Percentiles rank a stretch among this genome's conserved stretches.
phyloP scores from a whole-genome alignment of 2,888 invertebrate genomes.

The Acanthopleura granulata region DNA sequence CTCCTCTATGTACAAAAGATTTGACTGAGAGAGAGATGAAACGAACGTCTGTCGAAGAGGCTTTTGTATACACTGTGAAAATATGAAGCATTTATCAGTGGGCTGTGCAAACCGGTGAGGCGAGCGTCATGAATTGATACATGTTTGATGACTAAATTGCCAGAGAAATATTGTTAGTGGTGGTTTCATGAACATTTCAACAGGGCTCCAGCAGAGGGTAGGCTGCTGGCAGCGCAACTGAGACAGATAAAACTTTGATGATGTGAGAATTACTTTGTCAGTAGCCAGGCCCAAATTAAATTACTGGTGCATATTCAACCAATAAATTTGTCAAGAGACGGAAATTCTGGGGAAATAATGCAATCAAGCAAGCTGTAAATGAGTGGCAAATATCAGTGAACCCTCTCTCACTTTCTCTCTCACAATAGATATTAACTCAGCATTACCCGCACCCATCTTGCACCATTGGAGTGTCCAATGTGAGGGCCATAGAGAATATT shows the following conservation, averaged over 20 bases:
- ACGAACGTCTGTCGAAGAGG: neutral
- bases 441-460: neutral
- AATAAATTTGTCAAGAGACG: slow-evolving; percentile 7
- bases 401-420: neutral
- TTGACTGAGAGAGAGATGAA: neutral
- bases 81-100: neutral
- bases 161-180: neutral
- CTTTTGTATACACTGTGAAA: slow-evolving; percentile 8
- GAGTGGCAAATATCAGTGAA: slow-evolving; percentile 13
- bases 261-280: slow-evolving; percentile 11
- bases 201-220: neutral
- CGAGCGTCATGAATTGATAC: neutral
- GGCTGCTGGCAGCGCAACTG: neutral
- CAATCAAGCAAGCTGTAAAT: neutral
- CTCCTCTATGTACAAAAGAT: slow-evolving; percentile 5
- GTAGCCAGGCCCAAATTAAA: neutral
- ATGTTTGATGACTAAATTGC: neutral
- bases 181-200: slow-evolving; percentile 7
- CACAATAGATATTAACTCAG: neutral
- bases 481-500: too few relatives aligned
- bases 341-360: slow-evolving; percentile 1
- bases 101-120: neutral
- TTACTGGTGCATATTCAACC: neutral
- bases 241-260: slow-evolving; percentile 13
- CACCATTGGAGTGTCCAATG: too few relatives aligned